Evolutionary conservation across 2,113 vertebrate species (phyloP).

Genomic region (Oncorhynchus gorbuscha): DNA sequence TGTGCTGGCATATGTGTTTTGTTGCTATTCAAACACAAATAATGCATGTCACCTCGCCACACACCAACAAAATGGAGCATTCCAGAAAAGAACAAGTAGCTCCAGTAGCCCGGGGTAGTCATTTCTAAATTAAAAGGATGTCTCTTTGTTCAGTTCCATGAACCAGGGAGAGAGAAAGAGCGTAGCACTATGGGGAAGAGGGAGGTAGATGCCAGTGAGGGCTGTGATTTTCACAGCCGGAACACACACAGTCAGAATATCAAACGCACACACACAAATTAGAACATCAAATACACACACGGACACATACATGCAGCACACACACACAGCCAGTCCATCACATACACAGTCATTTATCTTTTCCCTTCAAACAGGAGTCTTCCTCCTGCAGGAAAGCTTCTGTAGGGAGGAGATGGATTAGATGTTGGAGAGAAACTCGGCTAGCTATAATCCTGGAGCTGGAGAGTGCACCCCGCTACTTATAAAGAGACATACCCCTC

Average conservation of each 20-base stretch:
- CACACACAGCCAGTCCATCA: too few relatives aligned
- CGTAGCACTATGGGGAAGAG: constrained; percentile 34
- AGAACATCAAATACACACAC: too few relatives aligned
- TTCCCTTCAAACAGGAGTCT: constrained; percentile 65
- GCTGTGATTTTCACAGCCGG: constrained; percentile 61
- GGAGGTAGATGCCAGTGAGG: constrained; percentile 25
- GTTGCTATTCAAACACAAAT: constrained; percentile 54
- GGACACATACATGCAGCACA: too few relatives aligned
- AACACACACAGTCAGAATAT: constrained; percentile 24
- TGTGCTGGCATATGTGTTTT: constrained; percentile 43
- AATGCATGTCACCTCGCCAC: constrained; percentile 39
- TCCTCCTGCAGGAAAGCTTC: constrained; percentile 47
- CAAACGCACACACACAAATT: too few relatives aligned
- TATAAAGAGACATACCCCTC: not conserved
- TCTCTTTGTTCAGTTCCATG: constrained; percentile 59
- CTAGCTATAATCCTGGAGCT: not conserved
- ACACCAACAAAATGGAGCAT: constrained; percentile 56
- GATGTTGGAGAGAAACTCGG: constrained; percentile 36
- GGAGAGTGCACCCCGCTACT: not conserved
- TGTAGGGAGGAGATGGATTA: constrained; percentile 53
- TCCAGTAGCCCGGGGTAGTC: constrained; percentile 17
- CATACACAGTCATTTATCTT: constrained; percentile 56
- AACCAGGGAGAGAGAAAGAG: constrained; percentile 39
- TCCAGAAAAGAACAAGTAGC: constrained; percentile 54
- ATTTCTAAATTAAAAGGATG: constrained; percentile 65